phyloP scores from a whole-genome alignment of 2,113 vertebrate genomes.

The Platysternon megacephalum region DNA sequence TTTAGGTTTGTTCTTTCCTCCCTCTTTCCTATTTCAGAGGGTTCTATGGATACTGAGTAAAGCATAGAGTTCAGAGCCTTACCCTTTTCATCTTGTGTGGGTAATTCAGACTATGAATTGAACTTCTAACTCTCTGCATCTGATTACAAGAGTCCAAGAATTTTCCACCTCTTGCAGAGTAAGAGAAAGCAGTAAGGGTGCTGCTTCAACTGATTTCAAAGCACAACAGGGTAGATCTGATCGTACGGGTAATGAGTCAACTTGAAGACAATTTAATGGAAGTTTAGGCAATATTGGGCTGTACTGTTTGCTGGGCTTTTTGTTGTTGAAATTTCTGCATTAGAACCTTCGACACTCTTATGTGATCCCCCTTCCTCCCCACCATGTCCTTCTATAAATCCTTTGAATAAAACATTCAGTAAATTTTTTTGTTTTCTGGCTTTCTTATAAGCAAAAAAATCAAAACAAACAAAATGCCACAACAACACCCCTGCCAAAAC shows the following conservation, averaged over 20 bases:
- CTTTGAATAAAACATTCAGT: background rate
- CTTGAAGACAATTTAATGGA: constrained; percentile 19
- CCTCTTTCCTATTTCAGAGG: background rate
- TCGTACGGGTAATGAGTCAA: constrained; percentile 15
- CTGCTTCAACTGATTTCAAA: constrained; percentile 52
- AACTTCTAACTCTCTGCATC: constrained; percentile 11
- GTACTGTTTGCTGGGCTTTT: background rate
- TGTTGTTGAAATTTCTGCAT: background rate
- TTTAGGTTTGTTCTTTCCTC: background rate
- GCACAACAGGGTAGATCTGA: constrained; percentile 36
- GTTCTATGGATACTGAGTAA: background rate
- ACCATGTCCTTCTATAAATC: background rate
- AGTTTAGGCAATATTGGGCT: constrained; percentile 7
- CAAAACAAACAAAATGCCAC: background rate
- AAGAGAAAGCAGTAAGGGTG: background rate
- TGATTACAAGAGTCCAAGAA: constrained; percentile 7
- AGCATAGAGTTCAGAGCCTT: constrained; percentile 19
- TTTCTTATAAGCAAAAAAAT: background rate
- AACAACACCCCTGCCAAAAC: background rate
- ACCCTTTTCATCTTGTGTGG: background rate
- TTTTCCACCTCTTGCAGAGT: background rate
- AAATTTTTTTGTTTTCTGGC: background rate
- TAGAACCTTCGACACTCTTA: background rate
- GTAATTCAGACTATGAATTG: constrained; percentile 23
- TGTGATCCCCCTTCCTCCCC: background rate